Evolutionary conservation across 2,113 vertebrate species (phyloP).

Genomic region (Pundamilia nyererei): DNA sequence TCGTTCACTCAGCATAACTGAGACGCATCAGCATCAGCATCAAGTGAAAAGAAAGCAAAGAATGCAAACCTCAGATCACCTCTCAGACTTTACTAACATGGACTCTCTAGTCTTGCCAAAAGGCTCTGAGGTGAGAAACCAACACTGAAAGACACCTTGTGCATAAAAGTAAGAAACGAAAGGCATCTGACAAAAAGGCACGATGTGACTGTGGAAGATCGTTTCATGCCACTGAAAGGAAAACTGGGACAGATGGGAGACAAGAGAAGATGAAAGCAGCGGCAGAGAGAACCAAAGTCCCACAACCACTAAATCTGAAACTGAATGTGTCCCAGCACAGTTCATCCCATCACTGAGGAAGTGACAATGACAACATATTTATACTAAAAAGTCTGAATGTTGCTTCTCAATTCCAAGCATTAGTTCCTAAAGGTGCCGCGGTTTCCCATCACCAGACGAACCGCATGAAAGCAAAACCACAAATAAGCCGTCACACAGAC

Average conservation of each 20-base stretch:
- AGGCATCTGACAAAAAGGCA: neutral
- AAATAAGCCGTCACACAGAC: conserved; percentile 5
- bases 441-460: neutral
- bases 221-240: neutral
- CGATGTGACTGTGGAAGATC: fast-evolving
- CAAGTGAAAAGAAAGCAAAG: neutral
- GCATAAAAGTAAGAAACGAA: neutral
- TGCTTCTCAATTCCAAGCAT: neutral
- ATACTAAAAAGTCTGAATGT: neutral
- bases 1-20: neutral
- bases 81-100: neutral
- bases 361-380: neutral
- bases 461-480: neutral
- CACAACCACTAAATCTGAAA: neutral
- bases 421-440: neutral
- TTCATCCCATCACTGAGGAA: neutral
- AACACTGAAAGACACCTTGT: neutral
- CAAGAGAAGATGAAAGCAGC: neutral
- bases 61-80: neutral
- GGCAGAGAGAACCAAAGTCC: neutral
- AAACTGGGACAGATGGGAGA: neutral
- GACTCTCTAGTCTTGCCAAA: neutral
- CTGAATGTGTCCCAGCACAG: neutral
- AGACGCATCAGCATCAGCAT: neutral
- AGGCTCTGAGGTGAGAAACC: neutral